Evolutionary conservation across 2,888 invertebrate species (phyloP).

Genomic region (Halictus ligatus): DNA sequence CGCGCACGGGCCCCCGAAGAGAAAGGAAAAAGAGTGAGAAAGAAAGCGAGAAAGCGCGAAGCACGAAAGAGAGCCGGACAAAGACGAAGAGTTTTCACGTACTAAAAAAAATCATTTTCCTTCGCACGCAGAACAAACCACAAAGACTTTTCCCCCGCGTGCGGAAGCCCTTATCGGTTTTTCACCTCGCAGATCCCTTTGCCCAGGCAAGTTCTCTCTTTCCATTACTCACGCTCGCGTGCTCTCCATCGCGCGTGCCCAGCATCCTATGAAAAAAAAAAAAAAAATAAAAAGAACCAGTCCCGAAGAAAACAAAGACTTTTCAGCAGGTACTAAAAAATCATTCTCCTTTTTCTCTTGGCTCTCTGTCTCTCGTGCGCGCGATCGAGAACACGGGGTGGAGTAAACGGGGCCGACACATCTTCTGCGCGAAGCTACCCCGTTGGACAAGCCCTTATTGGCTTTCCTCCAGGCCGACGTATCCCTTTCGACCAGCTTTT

Average conservation of each 20-base stretch:
- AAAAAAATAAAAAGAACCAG: slow-evolving; percentile 25
- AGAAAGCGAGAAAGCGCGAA: not conserved
- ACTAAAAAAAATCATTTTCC: slow-evolving; percentile 62
- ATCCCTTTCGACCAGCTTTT: slow-evolving; percentile 62
- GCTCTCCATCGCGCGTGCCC: slow-evolving; percentile 35
- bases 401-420: slow-evolving; percentile 19
- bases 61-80: not conserved
- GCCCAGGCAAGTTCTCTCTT: slow-evolving; percentile 36
- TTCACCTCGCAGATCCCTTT: slow-evolving; percentile 60
- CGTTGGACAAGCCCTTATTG: slow-evolving; percentile 70
- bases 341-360: slow-evolving; percentile 33
- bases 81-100: slow-evolving; percentile 51
- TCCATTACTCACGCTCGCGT: slow-evolving; percentile 59
- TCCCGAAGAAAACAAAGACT: slow-evolving; percentile 55
- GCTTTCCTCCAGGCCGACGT: slow-evolving; percentile 62
- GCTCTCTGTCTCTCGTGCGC: not conserved
- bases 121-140: slow-evolving; percentile 58
- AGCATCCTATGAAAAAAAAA: slow-evolving; percentile 32
- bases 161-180: slow-evolving; percentile 59
- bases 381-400: slow-evolving; percentile 1
- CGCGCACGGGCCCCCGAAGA: slow-evolving; percentile 40
- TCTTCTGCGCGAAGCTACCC: slow-evolving; percentile 51
- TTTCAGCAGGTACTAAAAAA: slow-evolving; percentile 62
- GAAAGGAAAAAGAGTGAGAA: slow-evolving; percentile 12
- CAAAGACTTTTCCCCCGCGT: slow-evolving; percentile 52